A percentile compares a stretch with the other conserved stretches of the same genome.
These are phyloP conservation scores for Cossypha dichroa DNA, from an alignment of 2,797 vertebrate genomes.

Conservation along the genomic window DNA sequence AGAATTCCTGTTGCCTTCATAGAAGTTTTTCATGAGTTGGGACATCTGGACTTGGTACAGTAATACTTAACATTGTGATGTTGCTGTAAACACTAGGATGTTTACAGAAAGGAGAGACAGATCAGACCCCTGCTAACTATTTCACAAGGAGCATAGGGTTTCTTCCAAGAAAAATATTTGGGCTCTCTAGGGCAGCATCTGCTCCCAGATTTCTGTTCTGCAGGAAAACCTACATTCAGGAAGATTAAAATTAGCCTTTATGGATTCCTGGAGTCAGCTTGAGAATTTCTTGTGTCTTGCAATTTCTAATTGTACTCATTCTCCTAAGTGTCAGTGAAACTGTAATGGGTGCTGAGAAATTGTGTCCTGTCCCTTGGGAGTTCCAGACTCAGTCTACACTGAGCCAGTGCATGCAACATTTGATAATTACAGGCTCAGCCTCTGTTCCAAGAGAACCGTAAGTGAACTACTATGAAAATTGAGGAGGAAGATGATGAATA, in stretches of 20 bases:
- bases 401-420: background rate
- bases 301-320: conserved; percentile 10
- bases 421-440: background rate
- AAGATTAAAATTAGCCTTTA: background rate
- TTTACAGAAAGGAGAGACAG: conserved; percentile 27
- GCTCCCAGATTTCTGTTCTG: conserved; percentile 3
- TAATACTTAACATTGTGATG: background rate
- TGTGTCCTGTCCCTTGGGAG: background rate
- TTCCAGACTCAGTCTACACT: background rate
- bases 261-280: background rate
- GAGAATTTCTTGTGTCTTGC: background rate
- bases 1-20: background rate
- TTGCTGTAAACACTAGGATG: conserved; percentile 35
- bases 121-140: background rate
- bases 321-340: background rate
- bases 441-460: background rate
- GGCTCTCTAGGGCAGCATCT: background rate
- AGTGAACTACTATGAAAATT: background rate
- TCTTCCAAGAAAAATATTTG: conserved; percentile 53
- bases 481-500: background rate
- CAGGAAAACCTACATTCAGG: background rate
- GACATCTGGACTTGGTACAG: conserved; percentile 38
- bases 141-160: conserved; percentile 16
- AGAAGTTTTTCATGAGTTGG: background rate
- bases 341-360: background rate